These are phyloP conservation scores for Tethya wilhelma DNA, from an alignment of 37 sponge, comb jelly and placozoan genomes.

Conservation along the genomic window DNA sequence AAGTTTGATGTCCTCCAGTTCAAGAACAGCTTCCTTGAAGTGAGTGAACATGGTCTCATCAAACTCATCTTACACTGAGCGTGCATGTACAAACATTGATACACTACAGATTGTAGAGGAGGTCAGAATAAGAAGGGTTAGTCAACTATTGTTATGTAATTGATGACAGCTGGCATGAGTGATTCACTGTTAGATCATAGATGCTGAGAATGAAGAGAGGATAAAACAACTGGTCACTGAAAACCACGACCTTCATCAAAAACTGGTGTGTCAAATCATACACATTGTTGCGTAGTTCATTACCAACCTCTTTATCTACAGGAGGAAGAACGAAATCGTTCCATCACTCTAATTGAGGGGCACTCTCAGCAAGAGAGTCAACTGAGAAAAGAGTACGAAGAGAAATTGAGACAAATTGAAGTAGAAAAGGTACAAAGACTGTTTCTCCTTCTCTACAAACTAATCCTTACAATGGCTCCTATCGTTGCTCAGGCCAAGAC, in stretches of 20 bases:
- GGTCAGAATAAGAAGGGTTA: conserved; percentile 69
- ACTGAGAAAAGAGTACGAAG: conserved; percentile 30
- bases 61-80: not conserved
- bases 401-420: conserved; percentile 52
- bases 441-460: not conserved
- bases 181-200: conserved; percentile 4
- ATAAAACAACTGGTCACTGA: conserved; percentile 30
- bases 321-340: conserved; percentile 23
- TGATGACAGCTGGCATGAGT: not conserved
- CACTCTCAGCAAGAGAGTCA: conserved; percentile 47
- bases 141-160: conserved; percentile 6
- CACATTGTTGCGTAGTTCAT: not conserved
- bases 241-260: conserved; percentile 50
- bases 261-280: conserved; percentile 22
- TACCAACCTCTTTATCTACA: too few species aligned
- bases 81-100: not conserved
- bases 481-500: not conserved
- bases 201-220: conserved; percentile 54
- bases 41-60: not conserved
- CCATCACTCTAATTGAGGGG: conserved; percentile 11
- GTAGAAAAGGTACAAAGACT: conserved; percentile 45
- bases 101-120: conserved; percentile 55
- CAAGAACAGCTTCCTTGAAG: conserved; percentile 52
- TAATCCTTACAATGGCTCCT: not conserved
- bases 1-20: conserved; percentile 56